phyloP scores from a whole-genome alignment of 2,888 invertebrate genomes.

The Smittia aterrima region DNA sequence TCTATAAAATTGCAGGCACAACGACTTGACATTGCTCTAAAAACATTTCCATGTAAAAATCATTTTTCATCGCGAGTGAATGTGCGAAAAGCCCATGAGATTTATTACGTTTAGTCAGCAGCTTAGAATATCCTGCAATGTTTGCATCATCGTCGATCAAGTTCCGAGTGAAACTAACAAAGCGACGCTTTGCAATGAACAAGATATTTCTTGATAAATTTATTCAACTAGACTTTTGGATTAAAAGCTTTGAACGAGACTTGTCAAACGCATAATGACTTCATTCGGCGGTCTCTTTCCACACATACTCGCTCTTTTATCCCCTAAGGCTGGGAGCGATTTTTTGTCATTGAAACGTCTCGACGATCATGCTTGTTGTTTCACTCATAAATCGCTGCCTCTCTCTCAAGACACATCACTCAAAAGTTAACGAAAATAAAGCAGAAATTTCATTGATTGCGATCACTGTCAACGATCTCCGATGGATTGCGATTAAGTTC shows the following conservation, averaged over 20 bases:
- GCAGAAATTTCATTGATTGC: neutral
- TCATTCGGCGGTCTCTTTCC: neutral
- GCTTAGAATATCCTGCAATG: neutral
- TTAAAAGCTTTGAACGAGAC: neutral
- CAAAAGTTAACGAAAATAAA: neutral
- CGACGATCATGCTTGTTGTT: neutral
- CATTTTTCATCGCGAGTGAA: neutral
- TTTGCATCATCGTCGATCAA: neutral
- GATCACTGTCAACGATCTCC: conserved; percentile 20
- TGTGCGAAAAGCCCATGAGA: neutral
- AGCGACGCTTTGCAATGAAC: no score
- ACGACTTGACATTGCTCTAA: conserved; percentile 16
- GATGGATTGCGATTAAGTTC: neutral
- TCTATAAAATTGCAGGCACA: neutral
- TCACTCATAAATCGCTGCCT: neutral
- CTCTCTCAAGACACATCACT: neutral
- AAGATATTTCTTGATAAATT: neutral
- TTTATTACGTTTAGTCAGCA: neutral
- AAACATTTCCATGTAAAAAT: neutral
- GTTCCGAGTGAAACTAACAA: no score
- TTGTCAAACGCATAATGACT: neutral
- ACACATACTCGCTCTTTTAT: neutral
- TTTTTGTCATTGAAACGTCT: conserved; percentile 6
- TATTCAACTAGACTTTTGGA: neutral
- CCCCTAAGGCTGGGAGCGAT: neutral